Base-by-base conservation (phyloP, 2,113 vertebrate genomes). In the Tor tambroides region DNA sequence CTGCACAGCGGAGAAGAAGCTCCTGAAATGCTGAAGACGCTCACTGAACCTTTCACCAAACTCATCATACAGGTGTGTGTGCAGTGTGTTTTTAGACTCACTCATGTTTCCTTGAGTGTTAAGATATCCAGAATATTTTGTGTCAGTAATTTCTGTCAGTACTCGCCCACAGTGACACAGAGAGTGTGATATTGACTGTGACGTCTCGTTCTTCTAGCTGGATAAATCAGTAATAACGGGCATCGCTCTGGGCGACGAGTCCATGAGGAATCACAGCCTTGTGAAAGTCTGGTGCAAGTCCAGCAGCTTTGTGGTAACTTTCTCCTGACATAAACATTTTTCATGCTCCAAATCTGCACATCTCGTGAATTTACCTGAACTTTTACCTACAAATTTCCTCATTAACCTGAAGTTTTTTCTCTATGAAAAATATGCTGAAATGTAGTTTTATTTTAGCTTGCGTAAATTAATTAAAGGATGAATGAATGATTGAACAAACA, bases 151-250 rank as follows among this genome's bases (percentile, higher is more conserved):
- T 35, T 79, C 17, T 28, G 12, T 54, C 77, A 30, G 11, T 81
- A 6, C 46, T 54, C 15, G 9, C 32, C 21, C 38, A 12, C 2
- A 59, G 30, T 41, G 23, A 43, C 78, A 28, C 41, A 54, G 15
- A 51, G 15, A 51, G 26, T 30, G 26, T 54, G 6, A 79, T 80
- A 59, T 59, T 41, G 14, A 26, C 78, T 41, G 21, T 38, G 38
- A 35, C 41, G 1, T 84, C 12, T 85, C 19, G 71, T 10, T 7
- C 43, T 32, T 90, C 63, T 89, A 99, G 97, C 92, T 99, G 87
- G 97, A 99, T 93, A 96, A 97, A 87, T 96, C 96, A 0, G 96
- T 99, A 86, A 98, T 99, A 93, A 97, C 95, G 0, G 96, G 93
- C 85, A 96, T 98, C 0, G 97, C 97, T 2, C 92, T 91, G 0